Base-by-base conservation (phyloP, 2,113 vertebrate species). In the Heloderma charlesbogerti region DNA sequence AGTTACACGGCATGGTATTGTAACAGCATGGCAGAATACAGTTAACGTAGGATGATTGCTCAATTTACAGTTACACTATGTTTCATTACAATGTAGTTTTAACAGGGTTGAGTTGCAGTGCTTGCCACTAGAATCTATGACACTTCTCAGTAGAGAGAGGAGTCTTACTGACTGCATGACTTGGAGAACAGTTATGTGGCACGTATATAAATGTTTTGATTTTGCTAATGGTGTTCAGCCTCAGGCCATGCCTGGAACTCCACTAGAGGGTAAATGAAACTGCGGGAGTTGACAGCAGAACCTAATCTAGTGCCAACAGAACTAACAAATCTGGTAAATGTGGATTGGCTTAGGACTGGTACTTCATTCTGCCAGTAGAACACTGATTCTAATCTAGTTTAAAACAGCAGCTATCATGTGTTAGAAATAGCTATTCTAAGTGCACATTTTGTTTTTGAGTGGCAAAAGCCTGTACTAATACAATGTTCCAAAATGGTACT, bases 301-400 rank as follows among this genome's bases (percentile, higher is more conserved):
- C 48, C 89, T 63, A 10, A 7, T 74, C 2, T 85, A 80, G 94
- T 80, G 86, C 51, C 92, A 27, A 27, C 48, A 12, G 25, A 43
- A 3, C 6, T 12, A 60, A 79, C 45, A 57, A 92, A 63, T 91
- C 72, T 87, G 91, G 69, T 79, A 37, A 0, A 6, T 45, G 75
- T 16, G 86, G 88, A 1, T 0, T 79, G 3, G 51, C 13, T 77
- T 15, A 43, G n/a, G 29, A 6, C 22, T 20, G 22, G 69, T 3
- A 12, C 63, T 83, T 83, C 54, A n/a, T 67, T 69, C 40, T 57
- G 25, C 63, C 25, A 71, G n/a, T 67, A 86, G 16, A 78, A 7
- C 75, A 67, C 54, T 10, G 67, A 63, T 22, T 45, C 75, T 4
- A 22, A 22, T 75, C 6, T 88, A 63, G 72, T 27, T 91, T 85